Evolutionary conservation across 2,113 vertebrate genomes (phyloP).

Genomic region (Leptocoma aspasia): DNA sequence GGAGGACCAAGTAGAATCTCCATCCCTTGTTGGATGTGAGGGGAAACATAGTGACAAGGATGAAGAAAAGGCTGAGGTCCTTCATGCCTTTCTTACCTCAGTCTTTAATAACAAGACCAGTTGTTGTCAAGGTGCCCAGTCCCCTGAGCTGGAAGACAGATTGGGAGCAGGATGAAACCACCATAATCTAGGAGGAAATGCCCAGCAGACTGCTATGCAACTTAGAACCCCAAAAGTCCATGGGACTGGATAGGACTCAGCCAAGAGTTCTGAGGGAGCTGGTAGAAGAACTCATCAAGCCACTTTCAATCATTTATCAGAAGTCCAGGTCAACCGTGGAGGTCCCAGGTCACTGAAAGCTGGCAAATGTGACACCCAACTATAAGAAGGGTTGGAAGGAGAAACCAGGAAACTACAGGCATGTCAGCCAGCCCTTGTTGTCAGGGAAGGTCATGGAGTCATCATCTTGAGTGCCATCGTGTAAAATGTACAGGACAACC

Average conservation of each 20-base stretch:
- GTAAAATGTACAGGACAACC: neutral
- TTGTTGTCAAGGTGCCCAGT: neutral
- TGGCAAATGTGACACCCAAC: fast-evolving
- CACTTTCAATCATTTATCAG: neutral
- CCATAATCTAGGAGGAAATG: neutral
- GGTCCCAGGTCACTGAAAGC: neutral
- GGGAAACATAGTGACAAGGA: neutral
- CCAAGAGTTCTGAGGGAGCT: neutral
- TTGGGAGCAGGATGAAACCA: neutral
- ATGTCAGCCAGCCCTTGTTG: neutral
- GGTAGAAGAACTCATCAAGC: neutral
- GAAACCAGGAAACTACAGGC: neutral
- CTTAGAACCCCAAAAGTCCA: neutral
- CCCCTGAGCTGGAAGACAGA: neutral
- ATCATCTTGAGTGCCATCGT: no score
- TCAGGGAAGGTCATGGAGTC: neutral
- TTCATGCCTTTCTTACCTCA: neutral
- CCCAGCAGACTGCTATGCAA: neutral
- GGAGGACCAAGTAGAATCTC: neutral
- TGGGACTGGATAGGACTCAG: fast-evolving
- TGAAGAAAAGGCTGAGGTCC: neutral
- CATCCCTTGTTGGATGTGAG: neutral
- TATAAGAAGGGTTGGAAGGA: neutral
- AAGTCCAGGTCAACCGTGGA: neutral
- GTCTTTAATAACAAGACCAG: neutral